Evolutionary conservation across 1,140 invertebrate species (phyloP).

Genomic region (Brachionus asplanchnoidis): DNA sequence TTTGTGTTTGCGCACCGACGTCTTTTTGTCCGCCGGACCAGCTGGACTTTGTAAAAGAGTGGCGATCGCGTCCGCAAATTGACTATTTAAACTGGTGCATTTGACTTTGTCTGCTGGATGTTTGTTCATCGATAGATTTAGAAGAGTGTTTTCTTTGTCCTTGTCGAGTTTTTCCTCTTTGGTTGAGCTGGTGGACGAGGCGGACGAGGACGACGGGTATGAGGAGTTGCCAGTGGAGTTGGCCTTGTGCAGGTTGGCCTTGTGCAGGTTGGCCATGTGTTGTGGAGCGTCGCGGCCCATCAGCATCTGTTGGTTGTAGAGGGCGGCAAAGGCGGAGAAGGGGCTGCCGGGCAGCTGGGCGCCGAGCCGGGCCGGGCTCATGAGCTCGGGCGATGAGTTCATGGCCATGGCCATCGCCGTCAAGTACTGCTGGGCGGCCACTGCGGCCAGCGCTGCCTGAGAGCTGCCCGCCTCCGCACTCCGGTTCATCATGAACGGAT

Average conservation of each 20-base stretch:
- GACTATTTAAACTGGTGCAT: neutral
- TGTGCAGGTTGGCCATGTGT: neutral
- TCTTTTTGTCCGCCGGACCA: neutral
- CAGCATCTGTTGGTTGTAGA: slow-evolving; percentile 15
- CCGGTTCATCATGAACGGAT: slow-evolving; percentile 18
- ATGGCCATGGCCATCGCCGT: neutral
- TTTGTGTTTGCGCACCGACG: too few species aligned
- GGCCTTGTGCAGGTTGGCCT: neutral
- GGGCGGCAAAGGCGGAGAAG: neutral
- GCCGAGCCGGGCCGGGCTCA: neutral
- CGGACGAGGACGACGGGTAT: neutral
- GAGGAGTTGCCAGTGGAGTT: neutral
- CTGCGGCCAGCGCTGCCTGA: neutral
- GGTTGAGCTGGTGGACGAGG: neutral
- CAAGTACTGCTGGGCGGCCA: slow-evolving; percentile 8
- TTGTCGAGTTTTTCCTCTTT: slow-evolving; percentile 17
- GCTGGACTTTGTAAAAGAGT: neutral
- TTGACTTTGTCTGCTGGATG: neutral
- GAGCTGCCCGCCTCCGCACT: neutral
- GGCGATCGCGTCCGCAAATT: neutral
- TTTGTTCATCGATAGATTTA: neutral
- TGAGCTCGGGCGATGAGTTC: neutral
- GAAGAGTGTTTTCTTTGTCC: neutral
- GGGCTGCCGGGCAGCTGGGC: neutral
- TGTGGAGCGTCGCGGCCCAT: neutral